Percentiles rank a stretch among this genome's conserved stretches.
Evolutionary conservation across 2,888 invertebrate genomes (phyloP).

Genomic region (Bhutanitis thaidina): DNA sequence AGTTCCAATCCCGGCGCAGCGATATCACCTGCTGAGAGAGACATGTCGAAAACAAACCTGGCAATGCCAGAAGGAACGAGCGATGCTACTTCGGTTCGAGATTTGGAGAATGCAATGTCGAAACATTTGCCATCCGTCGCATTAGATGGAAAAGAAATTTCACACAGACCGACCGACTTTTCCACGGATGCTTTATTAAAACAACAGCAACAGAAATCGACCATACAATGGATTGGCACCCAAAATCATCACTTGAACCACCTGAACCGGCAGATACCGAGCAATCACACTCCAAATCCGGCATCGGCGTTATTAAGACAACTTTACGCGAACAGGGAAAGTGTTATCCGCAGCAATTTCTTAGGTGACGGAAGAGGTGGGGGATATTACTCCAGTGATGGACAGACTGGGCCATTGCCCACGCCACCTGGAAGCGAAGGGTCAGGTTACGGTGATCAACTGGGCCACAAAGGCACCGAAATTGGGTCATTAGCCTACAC

Average conservation of each 20-base stretch:
- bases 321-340: conserved; percentile 95
- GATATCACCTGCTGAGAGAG: conserved; percentile 65
- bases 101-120: conserved; percentile 97
- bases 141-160: conserved; percentile 74
- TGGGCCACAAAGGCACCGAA: conserved; percentile 76
- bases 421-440: conserved; percentile 95
- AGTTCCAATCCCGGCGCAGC: conserved; percentile 65
- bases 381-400: conserved; percentile 77
- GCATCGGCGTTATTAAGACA: conserved; percentile 94
- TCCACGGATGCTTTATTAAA: conserved; percentile 91
- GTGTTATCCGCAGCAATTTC: conserved; percentile 94
- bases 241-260: conserved; percentile 84
- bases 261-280: conserved; percentile 80
- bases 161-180: conserved; percentile 90
- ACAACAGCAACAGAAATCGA: conserved; percentile 86
- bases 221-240: conserved; percentile 96
- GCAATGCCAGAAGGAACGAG: conserved; percentile 60
- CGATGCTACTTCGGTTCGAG: conserved; percentile 88
- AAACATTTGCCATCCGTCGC: conserved; percentile 88
- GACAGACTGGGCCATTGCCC: conserved; percentile 87
- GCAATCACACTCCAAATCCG: conserved; percentile 83
- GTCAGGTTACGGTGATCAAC: conserved; percentile 83
- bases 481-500: conserved; percentile 81
- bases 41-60: conserved; percentile 60
- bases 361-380: conserved; percentile 70